These are phyloP conservation scores for Drosophila ezoana DNA, from an alignment of 2,888 invertebrate species.

Conservation along the genomic window DNA sequence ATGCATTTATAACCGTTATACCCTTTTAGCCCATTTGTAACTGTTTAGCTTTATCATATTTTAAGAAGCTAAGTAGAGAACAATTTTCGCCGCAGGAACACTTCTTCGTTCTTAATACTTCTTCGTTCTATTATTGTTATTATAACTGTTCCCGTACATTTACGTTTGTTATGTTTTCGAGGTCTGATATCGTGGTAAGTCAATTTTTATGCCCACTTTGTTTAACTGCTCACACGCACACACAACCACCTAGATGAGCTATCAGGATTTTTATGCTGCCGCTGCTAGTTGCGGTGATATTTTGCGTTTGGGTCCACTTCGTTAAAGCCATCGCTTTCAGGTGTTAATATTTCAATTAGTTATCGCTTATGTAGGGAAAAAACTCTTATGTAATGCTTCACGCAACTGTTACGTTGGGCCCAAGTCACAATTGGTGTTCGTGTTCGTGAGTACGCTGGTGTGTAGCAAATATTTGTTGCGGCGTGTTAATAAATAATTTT, in stretches of 20 bases:
- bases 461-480: conserved; percentile 31
- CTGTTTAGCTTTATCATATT: no score
- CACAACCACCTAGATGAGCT: conserved; percentile 18
- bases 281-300: conserved; percentile 55
- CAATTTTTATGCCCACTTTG: conserved; percentile 76
- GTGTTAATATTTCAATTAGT: conserved; percentile 77
- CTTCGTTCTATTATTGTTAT: background rate
- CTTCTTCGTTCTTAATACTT: background rate
- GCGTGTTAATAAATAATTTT: conserved; percentile 53
- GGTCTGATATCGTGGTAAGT: conserved; percentile 73
- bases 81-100: background rate
- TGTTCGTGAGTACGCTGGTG: conserved; percentile 15
- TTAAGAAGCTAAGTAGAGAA: no score
- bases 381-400: conserved; percentile 59
- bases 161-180: conserved; percentile 76
- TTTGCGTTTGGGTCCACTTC: conserved; percentile 36
- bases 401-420: conserved; percentile 65
- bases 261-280: background rate
- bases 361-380: conserved; percentile 61
- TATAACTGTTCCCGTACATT: conserved; percentile 61
- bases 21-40: no score
- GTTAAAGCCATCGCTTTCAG: conserved; percentile 47
- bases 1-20: no score
- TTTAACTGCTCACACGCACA: conserved; percentile 68
- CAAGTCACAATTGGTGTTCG: conserved; percentile 19